Base-by-base conservation (phyloP, 2,113 vertebrate genomes). In the Menura novaehollandiae region DNA sequence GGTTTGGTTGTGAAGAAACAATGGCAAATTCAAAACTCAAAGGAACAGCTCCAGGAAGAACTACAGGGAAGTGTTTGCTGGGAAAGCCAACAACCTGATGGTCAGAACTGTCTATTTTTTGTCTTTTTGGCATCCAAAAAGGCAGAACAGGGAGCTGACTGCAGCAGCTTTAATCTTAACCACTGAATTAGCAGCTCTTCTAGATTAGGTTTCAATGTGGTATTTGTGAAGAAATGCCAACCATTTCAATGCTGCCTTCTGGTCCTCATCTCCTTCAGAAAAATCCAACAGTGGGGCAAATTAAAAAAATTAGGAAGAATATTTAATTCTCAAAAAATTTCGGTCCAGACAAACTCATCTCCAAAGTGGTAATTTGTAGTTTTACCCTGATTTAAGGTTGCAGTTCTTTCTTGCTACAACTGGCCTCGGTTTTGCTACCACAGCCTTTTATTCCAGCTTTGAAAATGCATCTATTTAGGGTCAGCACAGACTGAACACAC, bases 11-110 rank as follows among this genome's bases (percentile, higher is more conserved):
- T 18, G 56, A 71, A 55, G 52, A 39, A 92, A 37, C 7, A 49
- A 60, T 4, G 4, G 55, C 4, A 64, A 66, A 73, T 83, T 7
- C 20, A 58, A 74, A 56, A 2, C 24, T 15, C 0, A 0, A 28
- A 69, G 37, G 62, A 71, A 16, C 10, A 43, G 39, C 47, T 55
- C 17, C 74, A 85, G 74, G 5, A 9, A 37, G 37, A 63, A 51
- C 62, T 1, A 8, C 16, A 64, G 46, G 16, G n/a, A 33, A 10
- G 9, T 1, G 9, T 71, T 66, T 90, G 28, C 16, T 30, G 43
- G 41, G 64, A 71, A 14, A 75, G 21, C 12, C 41, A 44, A 13
- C 4, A 20, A 21, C 55, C 10, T 30, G 35, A 3, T 0, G 7
- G 68, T 16, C 46, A 52, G 41, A n/a, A 4, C 3, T 35, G 43